These are phyloP conservation scores for Stegostoma tigrinum DNA, from an alignment of 2,113 vertebrate species.

Conservation along the genomic window DNA sequence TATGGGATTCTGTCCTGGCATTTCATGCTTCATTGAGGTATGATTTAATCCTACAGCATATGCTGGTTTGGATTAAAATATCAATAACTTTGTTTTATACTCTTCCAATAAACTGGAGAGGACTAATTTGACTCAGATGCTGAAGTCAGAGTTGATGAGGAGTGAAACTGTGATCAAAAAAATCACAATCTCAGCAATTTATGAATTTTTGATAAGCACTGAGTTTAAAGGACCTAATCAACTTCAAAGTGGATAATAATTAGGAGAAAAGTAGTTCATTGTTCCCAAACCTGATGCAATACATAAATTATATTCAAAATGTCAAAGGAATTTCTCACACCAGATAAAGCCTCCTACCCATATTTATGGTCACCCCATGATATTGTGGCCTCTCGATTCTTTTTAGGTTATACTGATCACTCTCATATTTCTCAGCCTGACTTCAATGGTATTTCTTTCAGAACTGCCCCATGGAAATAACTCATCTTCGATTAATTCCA, in stretches of 20 bases:
- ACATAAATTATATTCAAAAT: not conserved
- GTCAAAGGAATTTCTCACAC: not conserved
- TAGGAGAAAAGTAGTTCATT: not conserved
- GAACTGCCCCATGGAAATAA: not conserved
- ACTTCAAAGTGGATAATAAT: not conserved
- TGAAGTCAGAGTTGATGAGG: not conserved
- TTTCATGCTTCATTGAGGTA: conserved; percentile 24
- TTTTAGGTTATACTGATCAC: not conserved
- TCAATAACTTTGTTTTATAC: not conserved
- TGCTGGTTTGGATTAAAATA: not conserved
- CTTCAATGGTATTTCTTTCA: not conserved
- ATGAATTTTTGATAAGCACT: conserved; percentile 13
- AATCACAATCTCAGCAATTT: not conserved
- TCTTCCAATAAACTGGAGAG: not conserved
- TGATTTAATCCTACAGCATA: conserved; percentile 11
- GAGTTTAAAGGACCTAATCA: not conserved
- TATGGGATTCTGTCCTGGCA: not conserved
- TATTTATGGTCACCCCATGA: no score
- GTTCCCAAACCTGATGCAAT: not conserved
- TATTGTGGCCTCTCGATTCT: not conserved
- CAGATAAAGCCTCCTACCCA: not conserved
- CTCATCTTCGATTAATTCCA: not conserved
- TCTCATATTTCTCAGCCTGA: not conserved
- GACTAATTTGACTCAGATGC: not conserved
- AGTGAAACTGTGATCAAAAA: not conserved